These are phyloP conservation scores for Tolypeutes matacus DNA, from an alignment of 2,797 vertebrate species.

Conservation along the genomic window DNA sequence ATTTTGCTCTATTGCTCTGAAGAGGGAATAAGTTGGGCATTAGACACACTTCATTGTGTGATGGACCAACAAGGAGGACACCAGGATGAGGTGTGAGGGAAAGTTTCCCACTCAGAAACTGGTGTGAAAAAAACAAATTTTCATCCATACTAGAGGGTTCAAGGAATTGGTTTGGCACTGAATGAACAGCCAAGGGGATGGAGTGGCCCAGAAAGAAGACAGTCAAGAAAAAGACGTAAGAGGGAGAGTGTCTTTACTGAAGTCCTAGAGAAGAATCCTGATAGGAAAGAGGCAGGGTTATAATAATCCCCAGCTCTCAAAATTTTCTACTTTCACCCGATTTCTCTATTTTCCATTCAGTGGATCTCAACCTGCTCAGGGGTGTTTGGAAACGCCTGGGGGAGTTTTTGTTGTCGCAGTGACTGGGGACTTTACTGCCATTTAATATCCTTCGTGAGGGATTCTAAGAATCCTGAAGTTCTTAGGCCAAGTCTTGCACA, in stretches of 20 bases:
- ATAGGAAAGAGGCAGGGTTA: not conserved
- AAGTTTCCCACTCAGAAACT: not conserved
- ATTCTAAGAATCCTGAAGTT: not conserved
- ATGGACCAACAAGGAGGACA: not conserved
- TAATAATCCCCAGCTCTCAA: not conserved
- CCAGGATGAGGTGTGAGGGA: not conserved
- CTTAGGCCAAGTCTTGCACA: not conserved
- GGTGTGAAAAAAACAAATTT: not conserved
- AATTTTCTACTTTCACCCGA: not conserved
- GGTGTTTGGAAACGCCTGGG: not conserved
- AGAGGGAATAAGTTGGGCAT: not conserved
- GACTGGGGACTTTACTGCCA: not conserved
- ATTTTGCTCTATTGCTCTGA: not conserved
- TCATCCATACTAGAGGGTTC: not conserved
- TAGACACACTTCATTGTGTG: not conserved
- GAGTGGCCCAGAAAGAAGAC: not conserved
- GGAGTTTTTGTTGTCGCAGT: not conserved
- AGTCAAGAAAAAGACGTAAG: not conserved
- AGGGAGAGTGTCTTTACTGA: not conserved
- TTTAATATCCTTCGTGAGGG: not conserved
- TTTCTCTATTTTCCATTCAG: not conserved
- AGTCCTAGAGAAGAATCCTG: not conserved
- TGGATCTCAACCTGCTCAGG: not conserved
- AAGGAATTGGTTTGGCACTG: not conserved
- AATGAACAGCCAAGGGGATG: not conserved